Conservation (phyloP, 2,888 invertebrate species). For the Herminia tarsipennalis region DNA sequence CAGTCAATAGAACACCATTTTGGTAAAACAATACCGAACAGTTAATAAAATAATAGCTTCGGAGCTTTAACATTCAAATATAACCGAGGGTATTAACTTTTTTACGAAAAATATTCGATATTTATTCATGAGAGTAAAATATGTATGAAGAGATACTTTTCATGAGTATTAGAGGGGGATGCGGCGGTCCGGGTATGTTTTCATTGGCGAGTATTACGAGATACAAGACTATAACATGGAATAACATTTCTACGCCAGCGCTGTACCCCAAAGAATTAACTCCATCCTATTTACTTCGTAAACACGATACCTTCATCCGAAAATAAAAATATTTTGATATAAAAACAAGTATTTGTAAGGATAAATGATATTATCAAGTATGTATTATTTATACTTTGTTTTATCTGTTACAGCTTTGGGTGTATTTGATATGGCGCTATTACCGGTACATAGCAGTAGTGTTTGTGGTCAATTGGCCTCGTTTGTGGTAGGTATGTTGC, state of each 20-base stretch:
- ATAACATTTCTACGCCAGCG: conserved; percentile 21
- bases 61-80: conserved; percentile 41
- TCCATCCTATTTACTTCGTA: conserved; percentile 21
- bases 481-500: not conserved
- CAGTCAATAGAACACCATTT: no score
- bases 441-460: no score
- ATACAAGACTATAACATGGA: conserved; percentile 37
- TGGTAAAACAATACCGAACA: conserved; percentile 18
- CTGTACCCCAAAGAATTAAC: conserved; percentile 13
- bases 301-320: conserved; percentile 17
- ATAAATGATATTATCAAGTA: no score
- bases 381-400: no score
- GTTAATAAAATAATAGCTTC: conserved; percentile 28
- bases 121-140: conserved; percentile 71
- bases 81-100: conserved; percentile 34
- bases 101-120: conserved; percentile 57
- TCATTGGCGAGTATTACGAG: conserved; percentile 34
- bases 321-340: no score
- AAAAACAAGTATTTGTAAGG: no score
- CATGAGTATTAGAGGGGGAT: conserved; percentile 51
- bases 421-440: no score
- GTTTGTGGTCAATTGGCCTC: conserved; percentile 5
- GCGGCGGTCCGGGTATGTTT: conserved; percentile 41
- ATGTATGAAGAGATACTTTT: conserved; percentile 62
- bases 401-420: no score